phyloP scores from a whole-genome alignment of 2,888 invertebrate species.

The Metopia argyrocephala region DNA sequence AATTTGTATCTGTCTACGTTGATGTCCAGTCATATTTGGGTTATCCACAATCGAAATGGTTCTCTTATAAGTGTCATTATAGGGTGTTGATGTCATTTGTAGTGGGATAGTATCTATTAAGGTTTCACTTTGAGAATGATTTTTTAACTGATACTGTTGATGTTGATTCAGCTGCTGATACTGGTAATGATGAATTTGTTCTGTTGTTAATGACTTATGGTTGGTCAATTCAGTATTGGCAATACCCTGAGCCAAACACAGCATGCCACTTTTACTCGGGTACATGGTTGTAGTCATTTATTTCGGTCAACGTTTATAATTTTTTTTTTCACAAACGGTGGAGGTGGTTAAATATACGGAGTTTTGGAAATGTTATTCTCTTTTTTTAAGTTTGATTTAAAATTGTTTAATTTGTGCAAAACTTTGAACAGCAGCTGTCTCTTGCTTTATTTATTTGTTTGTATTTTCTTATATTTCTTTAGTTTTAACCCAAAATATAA shows the following conservation, averaged over 20 bases:
- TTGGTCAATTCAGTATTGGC: slow-evolving; percentile 22
- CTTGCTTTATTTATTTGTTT: background rate
- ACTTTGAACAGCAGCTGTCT: slow-evolving; percentile 5
- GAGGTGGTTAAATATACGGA: too few relatives aligned
- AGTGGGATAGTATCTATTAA: background rate
- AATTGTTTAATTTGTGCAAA: background rate
- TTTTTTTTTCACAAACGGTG: too few relatives aligned
- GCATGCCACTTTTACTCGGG: slow-evolving; percentile 36
- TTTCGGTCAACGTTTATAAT: background rate
- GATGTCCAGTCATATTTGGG: slow-evolving; percentile 2
- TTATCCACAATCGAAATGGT: slow-evolving; percentile 44
- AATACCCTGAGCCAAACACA: slow-evolving; percentile 54
- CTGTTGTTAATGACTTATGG: background rate
- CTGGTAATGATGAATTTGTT: background rate
- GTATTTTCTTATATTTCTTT: background rate
- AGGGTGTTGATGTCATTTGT: background rate
- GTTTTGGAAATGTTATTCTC: too few relatives aligned
- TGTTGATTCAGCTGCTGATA: background rate
- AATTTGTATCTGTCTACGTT: slow-evolving; percentile 43
- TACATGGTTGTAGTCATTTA: slow-evolving; percentile 21
- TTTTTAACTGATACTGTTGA: slow-evolving; percentile 6
- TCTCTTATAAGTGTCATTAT: slow-evolving; percentile 27
- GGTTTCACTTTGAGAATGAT: too few relatives aligned
- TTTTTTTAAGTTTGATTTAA: slow-evolving; percentile 1
- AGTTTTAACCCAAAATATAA: background rate